Percentiles rank a stretch among this genome's conserved stretches.
Evolutionary conservation across 1,140 invertebrate species (phyloP).

Genomic region (Zaprionus tsacasi): DNA sequence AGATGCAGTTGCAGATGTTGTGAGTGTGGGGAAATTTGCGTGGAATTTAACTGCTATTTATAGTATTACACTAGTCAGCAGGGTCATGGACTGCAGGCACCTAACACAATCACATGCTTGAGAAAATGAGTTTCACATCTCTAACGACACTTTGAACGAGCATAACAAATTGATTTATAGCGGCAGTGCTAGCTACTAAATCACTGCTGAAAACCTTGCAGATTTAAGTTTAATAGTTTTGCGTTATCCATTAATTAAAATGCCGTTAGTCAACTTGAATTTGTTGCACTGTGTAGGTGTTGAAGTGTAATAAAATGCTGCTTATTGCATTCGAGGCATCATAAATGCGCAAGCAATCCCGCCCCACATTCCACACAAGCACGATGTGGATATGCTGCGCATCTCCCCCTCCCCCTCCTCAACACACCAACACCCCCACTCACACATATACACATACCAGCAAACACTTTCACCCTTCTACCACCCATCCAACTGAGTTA

Average conservation of each 20-base stretch:
- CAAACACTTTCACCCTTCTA: neutral
- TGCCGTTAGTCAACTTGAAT: neutral
- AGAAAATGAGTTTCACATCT: no score
- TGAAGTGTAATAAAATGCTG: slow-evolving; percentile 66
- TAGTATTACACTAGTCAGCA: slow-evolving; percentile 8
- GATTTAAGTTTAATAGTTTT: neutral
- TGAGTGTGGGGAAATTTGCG: slow-evolving; percentile 22
- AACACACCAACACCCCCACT: slow-evolving; percentile 1
- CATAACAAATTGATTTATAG: neutral
- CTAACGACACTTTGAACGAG: neutral
- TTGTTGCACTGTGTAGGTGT: slow-evolving; percentile 44
- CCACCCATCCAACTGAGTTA: neutral
- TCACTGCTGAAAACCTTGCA: neutral
- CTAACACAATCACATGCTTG: neutral
- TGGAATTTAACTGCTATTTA: slow-evolving; percentile 24
- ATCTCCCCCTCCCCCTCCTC: no score
- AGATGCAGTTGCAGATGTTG: neutral
- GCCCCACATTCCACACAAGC: neutral
- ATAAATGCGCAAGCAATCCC: slow-evolving; percentile 52
- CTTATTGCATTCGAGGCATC: slow-evolving; percentile 60
- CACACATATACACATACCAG: slow-evolving; percentile 7
- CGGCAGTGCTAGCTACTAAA: neutral
- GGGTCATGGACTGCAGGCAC: neutral
- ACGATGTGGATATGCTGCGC: neutral
- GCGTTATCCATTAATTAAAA: neutral